Conservation (phyloP, 2,888 invertebrate genomes). For the Lasioglossum marginatum region DNA sequence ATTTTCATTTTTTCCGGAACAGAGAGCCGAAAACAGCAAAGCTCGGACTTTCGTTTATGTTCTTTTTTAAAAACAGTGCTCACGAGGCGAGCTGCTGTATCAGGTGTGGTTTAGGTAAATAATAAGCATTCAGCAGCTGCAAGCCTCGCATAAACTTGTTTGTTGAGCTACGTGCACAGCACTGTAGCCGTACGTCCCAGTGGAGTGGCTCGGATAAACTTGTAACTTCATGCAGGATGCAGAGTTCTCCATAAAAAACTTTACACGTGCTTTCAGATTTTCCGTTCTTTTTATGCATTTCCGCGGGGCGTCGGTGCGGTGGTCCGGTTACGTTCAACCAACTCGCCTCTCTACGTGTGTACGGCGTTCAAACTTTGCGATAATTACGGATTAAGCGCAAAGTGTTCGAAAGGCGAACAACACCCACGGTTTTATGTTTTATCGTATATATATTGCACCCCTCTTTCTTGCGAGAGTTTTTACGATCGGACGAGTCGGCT, state of each 20-base stretch:
- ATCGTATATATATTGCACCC: not conserved
- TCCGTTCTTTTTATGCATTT: not conserved
- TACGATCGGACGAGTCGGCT: not conserved
- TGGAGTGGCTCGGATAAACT: not conserved
- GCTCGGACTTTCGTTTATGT: too few species aligned
- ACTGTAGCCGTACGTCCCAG: not conserved
- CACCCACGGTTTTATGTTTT: not conserved
- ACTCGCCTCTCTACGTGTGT: not conserved
- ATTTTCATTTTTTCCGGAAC: not conserved
- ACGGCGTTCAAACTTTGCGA: not conserved
- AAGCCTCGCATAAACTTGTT: not conserved
- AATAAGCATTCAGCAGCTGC: not conserved
- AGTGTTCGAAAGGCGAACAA: not conserved
- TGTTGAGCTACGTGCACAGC: not conserved
- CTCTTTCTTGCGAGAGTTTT: not conserved
- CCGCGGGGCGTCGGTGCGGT: too few species aligned
- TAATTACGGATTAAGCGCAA: not conserved
- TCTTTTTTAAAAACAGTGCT: not conserved
- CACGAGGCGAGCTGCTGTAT: not conserved
- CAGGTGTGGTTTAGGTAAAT: not conserved
- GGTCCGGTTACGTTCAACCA: not conserved
- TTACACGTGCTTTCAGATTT: not conserved
- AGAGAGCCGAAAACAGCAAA: not conserved
- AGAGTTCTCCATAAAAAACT: not conserved
- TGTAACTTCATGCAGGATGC: not conserved